These are phyloP conservation scores for Euclidia mi DNA, from an alignment of 2,888 invertebrate genomes.

Conservation along the genomic window DNA sequence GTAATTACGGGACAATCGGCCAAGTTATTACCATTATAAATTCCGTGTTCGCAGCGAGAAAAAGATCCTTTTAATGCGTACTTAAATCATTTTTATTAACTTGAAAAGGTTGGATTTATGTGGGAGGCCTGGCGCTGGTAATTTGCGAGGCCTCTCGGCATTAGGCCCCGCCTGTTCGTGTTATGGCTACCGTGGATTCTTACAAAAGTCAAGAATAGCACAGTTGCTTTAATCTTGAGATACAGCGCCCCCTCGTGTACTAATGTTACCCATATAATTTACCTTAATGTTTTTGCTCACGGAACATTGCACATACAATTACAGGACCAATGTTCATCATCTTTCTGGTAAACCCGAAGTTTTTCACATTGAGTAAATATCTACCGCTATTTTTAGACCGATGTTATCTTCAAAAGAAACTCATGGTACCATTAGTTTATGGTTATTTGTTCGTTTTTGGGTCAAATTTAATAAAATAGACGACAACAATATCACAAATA, in stretches of 20 bases:
- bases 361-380: background rate
- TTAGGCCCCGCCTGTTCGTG: conserved; percentile 59
- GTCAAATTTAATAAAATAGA: too few species aligned
- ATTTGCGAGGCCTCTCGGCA: conserved; percentile 73
- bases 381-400: too few species aligned
- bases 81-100: conserved; percentile 89
- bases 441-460: too few species aligned
- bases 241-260: conserved; percentile 1
- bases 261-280: conserved; percentile 1
- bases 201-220: conserved; percentile 15
- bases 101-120: conserved; percentile 87
- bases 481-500: too few species aligned
- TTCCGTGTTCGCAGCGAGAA: conserved; percentile 77
- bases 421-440: too few species aligned
- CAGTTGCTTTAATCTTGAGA: conserved; percentile 5
- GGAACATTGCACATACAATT: conserved; percentile 10
- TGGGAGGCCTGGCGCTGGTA: conserved; percentile 73
- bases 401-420: too few species aligned
- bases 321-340: conserved; percentile 1
- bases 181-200: conserved; percentile 23
- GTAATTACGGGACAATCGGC: too few species aligned
- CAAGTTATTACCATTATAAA: conserved; percentile 82
- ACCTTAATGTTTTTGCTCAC: conserved; percentile 10
- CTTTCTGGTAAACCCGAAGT: background rate
- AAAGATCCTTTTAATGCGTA: conserved; percentile 84